These are phyloP conservation scores for Sinocyclocheilus anophthalmus DNA, from an alignment of 2,113 vertebrate genomes.

Conservation along the genomic window DNA sequence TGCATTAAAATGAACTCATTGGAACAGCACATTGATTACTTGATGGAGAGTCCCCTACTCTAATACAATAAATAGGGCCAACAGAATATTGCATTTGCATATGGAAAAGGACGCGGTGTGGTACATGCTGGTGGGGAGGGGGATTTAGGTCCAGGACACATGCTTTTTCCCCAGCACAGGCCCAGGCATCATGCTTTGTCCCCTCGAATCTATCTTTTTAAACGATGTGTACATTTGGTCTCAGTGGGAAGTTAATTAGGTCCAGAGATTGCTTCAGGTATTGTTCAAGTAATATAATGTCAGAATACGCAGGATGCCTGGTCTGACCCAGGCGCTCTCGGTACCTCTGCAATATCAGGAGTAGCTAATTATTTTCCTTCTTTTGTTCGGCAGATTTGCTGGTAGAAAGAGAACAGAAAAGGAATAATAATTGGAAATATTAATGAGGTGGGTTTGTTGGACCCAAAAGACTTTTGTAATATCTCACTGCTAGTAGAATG, in stretches of 20 bases:
- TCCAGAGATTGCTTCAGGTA: constrained; percentile 86
- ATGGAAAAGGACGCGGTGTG: constrained; percentile 53
- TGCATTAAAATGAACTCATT: constrained; percentile 98
- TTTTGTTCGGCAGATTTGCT: constrained; percentile 75
- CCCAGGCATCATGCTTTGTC: constrained; percentile 58
- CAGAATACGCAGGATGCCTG: constrained; percentile 76
- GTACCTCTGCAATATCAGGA: constrained; percentile 78
- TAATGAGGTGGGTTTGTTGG: constrained; percentile 76
- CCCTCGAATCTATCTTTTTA: constrained; percentile 68
- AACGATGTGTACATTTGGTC: constrained; percentile 72
- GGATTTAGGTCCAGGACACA: not conserved
- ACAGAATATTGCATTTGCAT: constrained; percentile 66
- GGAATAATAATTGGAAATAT: constrained; percentile 79
- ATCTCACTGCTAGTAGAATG: constrained; percentile 55
- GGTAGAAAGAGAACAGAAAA: constrained; percentile 75
- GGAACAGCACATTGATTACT: constrained; percentile 96
- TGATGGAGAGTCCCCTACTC: constrained; percentile 79
- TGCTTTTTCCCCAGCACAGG: not conserved
- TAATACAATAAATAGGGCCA: constrained; percentile 71
- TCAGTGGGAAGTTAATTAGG: constrained; percentile 88
- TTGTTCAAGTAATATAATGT: constrained; percentile 89
- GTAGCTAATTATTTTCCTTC: constrained; percentile 88
- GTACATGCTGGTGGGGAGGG: not conserved
- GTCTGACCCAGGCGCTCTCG: constrained; percentile 73
- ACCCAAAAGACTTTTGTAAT: constrained; percentile 64